phyloP scores from a whole-genome alignment of 1,140 invertebrate species.

The Mya arenaria region DNA sequence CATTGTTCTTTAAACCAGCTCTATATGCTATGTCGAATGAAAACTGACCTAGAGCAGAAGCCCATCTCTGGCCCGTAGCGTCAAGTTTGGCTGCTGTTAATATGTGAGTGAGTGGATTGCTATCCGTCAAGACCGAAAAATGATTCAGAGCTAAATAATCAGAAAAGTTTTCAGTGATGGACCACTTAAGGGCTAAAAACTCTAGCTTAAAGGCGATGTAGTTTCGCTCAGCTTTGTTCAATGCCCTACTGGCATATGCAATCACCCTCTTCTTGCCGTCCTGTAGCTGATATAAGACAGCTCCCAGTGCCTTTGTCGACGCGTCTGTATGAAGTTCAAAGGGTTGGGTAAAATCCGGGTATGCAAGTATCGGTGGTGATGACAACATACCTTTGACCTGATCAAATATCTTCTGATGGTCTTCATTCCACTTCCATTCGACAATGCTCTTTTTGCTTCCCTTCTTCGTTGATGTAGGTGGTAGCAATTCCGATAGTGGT shows the following conservation, averaged over 20 bases:
- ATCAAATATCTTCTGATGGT: not conserved
- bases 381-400: not conserved
- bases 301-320: not conserved
- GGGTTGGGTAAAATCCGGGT: not conserved
- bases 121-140: slow-evolving; percentile 19
- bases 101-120: slow-evolving; percentile 29
- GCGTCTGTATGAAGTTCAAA: not conserved
- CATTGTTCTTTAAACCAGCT: not conserved
- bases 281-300: not conserved
- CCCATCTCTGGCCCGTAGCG: slow-evolving; percentile 45
- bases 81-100: slow-evolving; percentile 17
- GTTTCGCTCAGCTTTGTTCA: not conserved
- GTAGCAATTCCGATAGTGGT: slow-evolving; percentile 57
- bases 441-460: not conserved
- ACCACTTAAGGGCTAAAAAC: slow-evolving; percentile 32
- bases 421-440: not conserved
- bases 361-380: not conserved
- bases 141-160: slow-evolving; percentile 39
- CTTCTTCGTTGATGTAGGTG: slow-evolving; percentile 28
- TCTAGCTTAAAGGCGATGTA: not conserved
- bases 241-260: not conserved
- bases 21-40: slow-evolving; percentile 19
- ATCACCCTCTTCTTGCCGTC: not conserved
- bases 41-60: slow-evolving; percentile 21
- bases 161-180: slow-evolving; percentile 31